Base-by-base conservation (phyloP, 64 coral and sea anemone genomes). In the Stichodactyla mertensii region DNA sequence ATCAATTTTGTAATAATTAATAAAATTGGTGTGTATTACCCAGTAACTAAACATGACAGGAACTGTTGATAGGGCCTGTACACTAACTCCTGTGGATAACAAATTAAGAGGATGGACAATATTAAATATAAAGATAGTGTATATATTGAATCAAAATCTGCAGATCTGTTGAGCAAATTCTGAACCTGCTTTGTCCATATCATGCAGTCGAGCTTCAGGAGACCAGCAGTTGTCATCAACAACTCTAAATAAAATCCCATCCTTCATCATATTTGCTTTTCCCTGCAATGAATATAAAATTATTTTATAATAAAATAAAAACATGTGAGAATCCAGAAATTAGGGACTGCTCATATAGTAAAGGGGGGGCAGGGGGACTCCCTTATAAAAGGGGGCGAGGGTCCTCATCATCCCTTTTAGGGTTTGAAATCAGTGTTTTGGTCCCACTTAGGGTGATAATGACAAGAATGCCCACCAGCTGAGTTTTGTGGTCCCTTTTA, bases 181-280 rank as follows among this genome's bases (percentile, higher is more conserved):
- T 77, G 24, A 31, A 98, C 97, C 97, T 92, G 97, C 95, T 83
- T 89, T 87, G 88, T 99, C 88, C 97, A 99, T 99, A 62, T 99
- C 97, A 79, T 82, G 92, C 6, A 99, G 90, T 57, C 97, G 85
- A 77, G 90, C 91, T 82, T 95, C 93, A 74, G 97, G 93, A 27
- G 88, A 85, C 97, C 97, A 99, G 12, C 97, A 99, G 79, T 99
- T 99, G 26, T 99, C 97, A 90, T 95, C 93, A 64, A 99, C 92
- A 12, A 95, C 83, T 74, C 97, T 90, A 54, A 99, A 99, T 51
- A 99, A 64, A 26, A 92, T 92, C 6, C 88, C 97, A 99, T 99
- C 90, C 87, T 93, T 99, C 88, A 94, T 92, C 93, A 99, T 99
- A 28, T 95, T 89, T 52, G 97, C 97, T 64, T 99, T 94, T 24